Evolutionary conservation across 2,113 vertebrate genomes (phyloP).

Genomic region (Oryzias celebensis): DNA sequence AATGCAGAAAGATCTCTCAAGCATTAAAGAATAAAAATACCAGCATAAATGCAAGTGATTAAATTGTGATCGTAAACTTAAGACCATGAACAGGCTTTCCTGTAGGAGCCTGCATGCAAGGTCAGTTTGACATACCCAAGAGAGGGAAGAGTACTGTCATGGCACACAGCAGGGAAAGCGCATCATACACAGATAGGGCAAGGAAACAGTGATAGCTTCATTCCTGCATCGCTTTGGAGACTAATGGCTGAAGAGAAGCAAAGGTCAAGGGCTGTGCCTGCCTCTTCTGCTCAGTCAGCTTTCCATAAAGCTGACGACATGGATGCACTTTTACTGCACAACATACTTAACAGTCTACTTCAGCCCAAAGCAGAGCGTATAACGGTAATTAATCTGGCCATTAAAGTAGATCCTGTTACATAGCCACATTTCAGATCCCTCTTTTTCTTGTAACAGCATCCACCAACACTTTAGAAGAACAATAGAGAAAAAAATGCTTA

Average conservation of each 20-base stretch:
- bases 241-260: conserved; percentile 21
- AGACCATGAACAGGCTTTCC: conserved; percentile 23
- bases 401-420: conserved; percentile 42
- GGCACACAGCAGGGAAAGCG: conserved; percentile 36
- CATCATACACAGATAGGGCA: conserved; percentile 9
- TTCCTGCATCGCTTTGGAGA: conserved; percentile 40
- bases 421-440: conserved; percentile 27
- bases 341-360: conserved; percentile 15
- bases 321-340: conserved; percentile 8
- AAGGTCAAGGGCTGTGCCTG: conserved; percentile 40
- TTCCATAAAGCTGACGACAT: conserved; percentile 15
- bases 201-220: conserved; percentile 45
- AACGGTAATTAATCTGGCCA: conserved; percentile 36
- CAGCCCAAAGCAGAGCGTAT: neutral
- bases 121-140: conserved; percentile 23
- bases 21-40: neutral
- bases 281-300: conserved; percentile 53
- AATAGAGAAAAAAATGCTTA: conserved; percentile 9
- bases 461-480: conserved; percentile 41
- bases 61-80: conserved; percentile 5
- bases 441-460: conserved; percentile 35
- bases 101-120: conserved; percentile 20
- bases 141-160: conserved; percentile 27
- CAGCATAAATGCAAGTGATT: neutral
- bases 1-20: neutral